A percentile compares a stretch with the other conserved stretches of the same genome.
Evolutionary conservation across 2,888 invertebrate species (phyloP).

Genomic region (Tenthredo livida): DNA sequence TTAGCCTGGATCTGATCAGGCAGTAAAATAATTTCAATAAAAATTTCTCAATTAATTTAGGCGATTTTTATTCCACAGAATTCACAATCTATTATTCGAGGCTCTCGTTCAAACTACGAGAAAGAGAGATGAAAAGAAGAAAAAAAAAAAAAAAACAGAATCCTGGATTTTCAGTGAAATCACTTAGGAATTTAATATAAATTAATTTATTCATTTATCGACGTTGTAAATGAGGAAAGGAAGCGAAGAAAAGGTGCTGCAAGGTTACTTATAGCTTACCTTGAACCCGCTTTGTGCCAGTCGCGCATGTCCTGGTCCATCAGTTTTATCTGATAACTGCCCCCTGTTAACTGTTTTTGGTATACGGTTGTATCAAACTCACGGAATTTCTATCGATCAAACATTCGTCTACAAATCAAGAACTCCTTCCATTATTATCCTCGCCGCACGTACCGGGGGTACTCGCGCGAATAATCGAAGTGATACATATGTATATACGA

Average conservation of each 20-base stretch:
- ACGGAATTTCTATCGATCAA: conserved; percentile 33
- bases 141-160: background rate
- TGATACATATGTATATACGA: background rate
- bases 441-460: background rate
- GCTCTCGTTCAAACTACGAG: background rate
- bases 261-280: conserved; percentile 40
- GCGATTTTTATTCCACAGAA: background rate
- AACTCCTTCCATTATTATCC: background rate
- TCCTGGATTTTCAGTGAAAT: background rate
- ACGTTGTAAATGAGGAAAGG: background rate
- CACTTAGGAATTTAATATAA: background rate
- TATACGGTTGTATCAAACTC: conserved; percentile 22
- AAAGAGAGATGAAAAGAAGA: too few species aligned
- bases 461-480: background rate
- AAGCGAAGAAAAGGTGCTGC: background rate
- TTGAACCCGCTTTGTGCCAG: conserved; percentile 24
- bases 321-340: conserved; percentile 30
- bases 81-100: background rate
- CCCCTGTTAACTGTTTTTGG: background rate
- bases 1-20: background rate
- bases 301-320: conserved; percentile 38
- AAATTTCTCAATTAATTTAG: background rate
- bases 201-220: background rate
- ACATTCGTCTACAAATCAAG: conserved; percentile 20
- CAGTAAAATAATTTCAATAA: background rate